Evolutionary conservation across 2,113 vertebrate genomes (phyloP).

Genomic region (Corythoichthys haematopterus): DNA sequence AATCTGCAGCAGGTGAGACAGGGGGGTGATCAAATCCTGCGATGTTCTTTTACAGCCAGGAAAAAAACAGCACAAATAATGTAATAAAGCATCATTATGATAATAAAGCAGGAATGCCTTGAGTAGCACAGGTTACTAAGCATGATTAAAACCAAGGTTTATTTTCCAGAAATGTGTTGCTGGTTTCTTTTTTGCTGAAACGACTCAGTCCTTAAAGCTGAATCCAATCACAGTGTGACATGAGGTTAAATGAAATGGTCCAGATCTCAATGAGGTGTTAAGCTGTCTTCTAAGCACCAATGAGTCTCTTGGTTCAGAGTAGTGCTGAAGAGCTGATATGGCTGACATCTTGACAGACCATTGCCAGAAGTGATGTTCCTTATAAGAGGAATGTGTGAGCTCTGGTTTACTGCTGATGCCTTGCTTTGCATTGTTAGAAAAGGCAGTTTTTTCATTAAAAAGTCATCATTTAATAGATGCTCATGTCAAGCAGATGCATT

Average conservation of each 20-base stretch:
- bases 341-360: no score
- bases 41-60: background rate
- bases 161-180: background rate
- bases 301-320: constrained; percentile 22
- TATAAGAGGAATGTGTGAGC: no score
- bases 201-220: constrained; percentile 1
- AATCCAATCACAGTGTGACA: constrained; percentile 25
- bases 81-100: no score
- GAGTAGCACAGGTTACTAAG: background rate
- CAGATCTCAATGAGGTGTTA: constrained; percentile 19
- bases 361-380: no score
- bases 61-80: background rate
- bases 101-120: background rate
- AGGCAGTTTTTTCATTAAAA: no score
- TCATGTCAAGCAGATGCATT: no score
- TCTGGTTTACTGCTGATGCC: no score
- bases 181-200: background rate
- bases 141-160: background rate
- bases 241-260: constrained; percentile 23
- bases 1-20: background rate
- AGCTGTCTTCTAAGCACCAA: constrained; percentile 20
- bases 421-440: no score
- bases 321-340: no score
- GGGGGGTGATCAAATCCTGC: background rate
- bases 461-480: no score